These are phyloP conservation scores for Nemotelus pantherinus DNA, from an alignment of 2,888 invertebrate genomes.

Conservation along the genomic window DNA sequence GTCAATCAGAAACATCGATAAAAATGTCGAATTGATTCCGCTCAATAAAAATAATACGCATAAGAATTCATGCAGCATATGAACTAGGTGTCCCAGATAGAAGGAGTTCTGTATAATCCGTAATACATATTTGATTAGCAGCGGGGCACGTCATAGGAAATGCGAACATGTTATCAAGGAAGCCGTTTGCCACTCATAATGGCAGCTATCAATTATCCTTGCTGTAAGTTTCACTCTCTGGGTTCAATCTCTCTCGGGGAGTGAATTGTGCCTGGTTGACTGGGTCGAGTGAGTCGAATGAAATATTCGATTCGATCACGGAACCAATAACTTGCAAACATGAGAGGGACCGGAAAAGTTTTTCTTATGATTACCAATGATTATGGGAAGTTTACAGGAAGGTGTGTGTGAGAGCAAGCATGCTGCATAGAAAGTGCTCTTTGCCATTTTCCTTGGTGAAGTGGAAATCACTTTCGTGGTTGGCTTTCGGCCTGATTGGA, in stretches of 20 bases:
- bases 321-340: conserved; percentile 37
- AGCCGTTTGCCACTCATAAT: conserved; percentile 33
- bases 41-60: conserved; percentile 29
- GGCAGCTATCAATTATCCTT: conserved; percentile 35
- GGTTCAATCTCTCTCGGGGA: neutral
- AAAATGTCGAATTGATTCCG: conserved; percentile 38
- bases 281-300: conserved; percentile 15
- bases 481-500: too few species aligned
- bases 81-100: neutral
- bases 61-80: neutral
- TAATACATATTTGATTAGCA: conserved; percentile 43
- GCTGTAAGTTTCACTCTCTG: neutral
- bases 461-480: too few species aligned
- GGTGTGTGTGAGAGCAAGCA: too few species aligned
- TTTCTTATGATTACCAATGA: too few species aligned
- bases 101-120: conserved; percentile 8
- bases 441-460: too few species aligned
- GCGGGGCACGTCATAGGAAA: conserved; percentile 21
- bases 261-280: neutral
- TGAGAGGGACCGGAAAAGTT: conserved; percentile 7
- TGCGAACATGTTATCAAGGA: conserved; percentile 41
- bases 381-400: too few species aligned
- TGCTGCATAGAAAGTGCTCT: too few species aligned
- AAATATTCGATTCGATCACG: conserved; percentile 38
- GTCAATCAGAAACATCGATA: conserved; percentile 40